Conservation (phyloP, 2,797 vertebrate species). For the Microchirus variegatus region DNA sequence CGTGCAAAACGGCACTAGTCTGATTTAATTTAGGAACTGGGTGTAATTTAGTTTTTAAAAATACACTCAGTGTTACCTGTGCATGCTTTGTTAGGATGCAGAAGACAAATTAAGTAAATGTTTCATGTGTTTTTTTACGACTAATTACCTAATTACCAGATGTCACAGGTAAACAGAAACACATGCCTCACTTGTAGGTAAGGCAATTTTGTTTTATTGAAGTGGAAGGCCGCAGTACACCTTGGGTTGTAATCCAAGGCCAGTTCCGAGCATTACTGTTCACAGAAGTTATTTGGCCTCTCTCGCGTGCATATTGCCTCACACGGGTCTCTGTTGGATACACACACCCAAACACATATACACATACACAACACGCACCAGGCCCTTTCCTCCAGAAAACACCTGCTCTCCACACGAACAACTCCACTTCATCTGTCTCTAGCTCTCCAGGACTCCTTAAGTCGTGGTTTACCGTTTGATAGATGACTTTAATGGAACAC, state of each 20-base stretch:
- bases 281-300: conserved; percentile 64
- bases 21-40: conserved; percentile 12
- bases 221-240: conserved; percentile 53
- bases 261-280: conserved; percentile 57
- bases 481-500: conserved; percentile 60
- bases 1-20: no score
- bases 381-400: conserved; percentile 35
- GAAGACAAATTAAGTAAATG: conserved; percentile 43
- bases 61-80: conserved; percentile 7
- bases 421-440: conserved; percentile 24
- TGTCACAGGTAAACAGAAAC: conserved; percentile 78
- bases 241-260: conserved; percentile 63
- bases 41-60: conserved; percentile 11
- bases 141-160: conserved; percentile 57
- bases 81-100: conserved; percentile 39
- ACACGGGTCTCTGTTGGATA: conserved; percentile 39
- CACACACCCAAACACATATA: conserved; percentile 36
- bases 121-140: conserved; percentile 46
- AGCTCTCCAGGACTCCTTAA: conserved; percentile 2
- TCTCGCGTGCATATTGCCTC: conserved; percentile 47
- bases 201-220: conserved; percentile 58
- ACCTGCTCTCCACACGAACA: conserved; percentile 63
- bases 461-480: conserved; percentile 24
- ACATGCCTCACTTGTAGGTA: conserved; percentile 58
- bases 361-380: conserved; percentile 41